These are phyloP conservation scores for Pangasius sanitwongsei DNA, from an alignment of 2,797 vertebrate species.

Conservation along the genomic window DNA sequence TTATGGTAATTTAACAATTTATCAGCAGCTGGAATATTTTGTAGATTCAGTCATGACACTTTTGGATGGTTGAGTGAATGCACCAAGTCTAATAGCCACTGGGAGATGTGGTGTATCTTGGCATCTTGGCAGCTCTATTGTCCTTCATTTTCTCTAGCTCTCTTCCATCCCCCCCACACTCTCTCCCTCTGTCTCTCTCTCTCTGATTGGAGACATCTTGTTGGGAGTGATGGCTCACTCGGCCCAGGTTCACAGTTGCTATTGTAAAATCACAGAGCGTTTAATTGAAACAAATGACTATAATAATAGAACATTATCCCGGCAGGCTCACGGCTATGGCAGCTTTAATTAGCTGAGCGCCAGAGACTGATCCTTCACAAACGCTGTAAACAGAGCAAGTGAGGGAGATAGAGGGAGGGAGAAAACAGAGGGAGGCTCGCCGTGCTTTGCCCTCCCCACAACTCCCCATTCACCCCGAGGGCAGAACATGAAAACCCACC, in stretches of 20 bases:
- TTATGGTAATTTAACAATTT: constrained; percentile 9
- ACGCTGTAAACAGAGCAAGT: constrained; percentile 64
- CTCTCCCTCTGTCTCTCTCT: constrained; percentile 56
- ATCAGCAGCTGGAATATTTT: constrained; percentile 30
- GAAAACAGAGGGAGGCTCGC: constrained; percentile 34
- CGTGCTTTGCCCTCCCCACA: constrained; percentile 63
- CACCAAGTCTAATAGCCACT: constrained; percentile 30
- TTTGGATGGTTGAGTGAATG: constrained; percentile 28
- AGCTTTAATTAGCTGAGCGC: constrained; percentile 99
- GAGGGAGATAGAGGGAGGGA: constrained; percentile 49
- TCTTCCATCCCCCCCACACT: background rate
- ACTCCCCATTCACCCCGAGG: constrained; percentile 76
- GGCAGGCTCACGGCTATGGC: constrained; percentile 93
- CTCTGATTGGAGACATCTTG: constrained; percentile 91
- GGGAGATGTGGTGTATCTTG: constrained; percentile 43
- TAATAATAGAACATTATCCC: constrained; percentile 99
- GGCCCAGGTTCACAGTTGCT: constrained; percentile 96
- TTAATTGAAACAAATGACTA: constrained; percentile 99
- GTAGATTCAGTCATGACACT: constrained; percentile 30
- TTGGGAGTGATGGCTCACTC: constrained; percentile 95
- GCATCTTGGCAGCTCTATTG: constrained; percentile 45
- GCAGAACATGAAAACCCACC: constrained; percentile 74
- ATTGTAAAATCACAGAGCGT: constrained; percentile 99
- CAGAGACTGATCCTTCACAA: constrained; percentile 96
- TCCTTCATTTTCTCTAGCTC: constrained; percentile 30